Percentiles rank a stretch among this genome's conserved stretches.
phyloP scores from a whole-genome alignment of 2,888 invertebrate genomes.

The Ectobius pallidus region DNA sequence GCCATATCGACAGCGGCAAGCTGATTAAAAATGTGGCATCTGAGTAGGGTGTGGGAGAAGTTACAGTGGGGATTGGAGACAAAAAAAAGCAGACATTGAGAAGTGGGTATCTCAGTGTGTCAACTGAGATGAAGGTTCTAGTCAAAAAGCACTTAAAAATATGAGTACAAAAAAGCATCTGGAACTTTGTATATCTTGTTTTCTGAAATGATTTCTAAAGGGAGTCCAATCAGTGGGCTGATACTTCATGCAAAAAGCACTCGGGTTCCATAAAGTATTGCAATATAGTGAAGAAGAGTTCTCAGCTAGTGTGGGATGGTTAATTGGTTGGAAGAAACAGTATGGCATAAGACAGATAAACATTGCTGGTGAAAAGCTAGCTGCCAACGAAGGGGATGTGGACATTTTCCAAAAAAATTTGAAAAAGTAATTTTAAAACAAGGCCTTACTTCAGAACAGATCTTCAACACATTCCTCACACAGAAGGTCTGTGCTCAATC shows the following conservation, averaged over 20 bases:
- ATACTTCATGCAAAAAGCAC: background rate
- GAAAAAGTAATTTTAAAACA: slow-evolving; percentile 7
- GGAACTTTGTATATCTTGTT: background rate
- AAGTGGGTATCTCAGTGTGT: slow-evolving; percentile 3
- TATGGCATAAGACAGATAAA: slow-evolving; percentile 1
- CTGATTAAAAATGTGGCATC: background rate
- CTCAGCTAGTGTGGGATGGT: background rate
- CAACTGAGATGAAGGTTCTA: background rate
- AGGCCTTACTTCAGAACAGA: background rate
- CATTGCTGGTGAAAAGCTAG: background rate
- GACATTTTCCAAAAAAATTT: background rate
- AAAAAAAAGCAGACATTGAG: background rate
- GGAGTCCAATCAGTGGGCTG: background rate
- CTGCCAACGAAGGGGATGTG: background rate
- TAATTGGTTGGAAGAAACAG: background rate
- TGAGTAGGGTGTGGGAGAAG: background rate
- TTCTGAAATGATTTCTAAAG: background rate
- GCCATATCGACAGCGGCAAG: background rate
- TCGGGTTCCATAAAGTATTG: background rate
- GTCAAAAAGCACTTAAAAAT: slow-evolving; percentile 1
- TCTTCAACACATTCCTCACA: background rate
- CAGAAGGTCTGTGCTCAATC: background rate
- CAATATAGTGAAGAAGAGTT: background rate
- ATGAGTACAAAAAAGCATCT: background rate
- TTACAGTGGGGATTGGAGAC: background rate